Conservation (phyloP, 2,113 vertebrate species). For the Chamaea fasciata region DNA sequence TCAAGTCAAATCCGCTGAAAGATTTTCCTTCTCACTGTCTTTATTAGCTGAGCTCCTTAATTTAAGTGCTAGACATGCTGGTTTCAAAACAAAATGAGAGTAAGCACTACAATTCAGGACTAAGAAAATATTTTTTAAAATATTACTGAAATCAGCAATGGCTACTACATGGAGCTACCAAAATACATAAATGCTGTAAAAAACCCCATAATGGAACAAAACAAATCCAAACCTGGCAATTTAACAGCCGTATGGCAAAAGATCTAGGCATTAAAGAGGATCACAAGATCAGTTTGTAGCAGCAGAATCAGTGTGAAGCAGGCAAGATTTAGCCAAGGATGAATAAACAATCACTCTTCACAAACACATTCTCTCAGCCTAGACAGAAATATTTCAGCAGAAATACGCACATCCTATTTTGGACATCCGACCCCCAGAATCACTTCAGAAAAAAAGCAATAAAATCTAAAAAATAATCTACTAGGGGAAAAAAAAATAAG, state of each 20-base stretch:
- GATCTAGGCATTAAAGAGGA: background rate
- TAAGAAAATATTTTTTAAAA: background rate
- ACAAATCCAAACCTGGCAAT: background rate
- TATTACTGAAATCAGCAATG: background rate
- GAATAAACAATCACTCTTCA: background rate
- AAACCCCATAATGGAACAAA: background rate
- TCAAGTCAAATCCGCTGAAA: background rate
- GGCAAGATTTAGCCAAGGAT: background rate
- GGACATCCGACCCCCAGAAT: background rate
- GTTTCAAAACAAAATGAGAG: background rate
- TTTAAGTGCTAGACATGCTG: background rate
- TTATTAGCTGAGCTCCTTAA: background rate
- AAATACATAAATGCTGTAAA: background rate
- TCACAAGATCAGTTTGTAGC: background rate
- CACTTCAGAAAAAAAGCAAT: background rate
- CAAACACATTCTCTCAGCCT: background rate
- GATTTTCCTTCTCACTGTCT: background rate
- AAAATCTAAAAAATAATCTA: background rate
- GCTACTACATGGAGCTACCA: background rate
- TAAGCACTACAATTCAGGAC: background rate
- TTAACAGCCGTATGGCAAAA: background rate
- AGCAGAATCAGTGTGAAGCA: background rate
- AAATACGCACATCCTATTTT: background rate
- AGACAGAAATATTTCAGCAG: background rate
- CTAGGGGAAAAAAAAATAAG: accelerated